Evolutionary conservation across 2,113 vertebrate species (phyloP), one percentile per base, ranked within the genome.

Genomic region (Aphyosemion australe): DNA sequence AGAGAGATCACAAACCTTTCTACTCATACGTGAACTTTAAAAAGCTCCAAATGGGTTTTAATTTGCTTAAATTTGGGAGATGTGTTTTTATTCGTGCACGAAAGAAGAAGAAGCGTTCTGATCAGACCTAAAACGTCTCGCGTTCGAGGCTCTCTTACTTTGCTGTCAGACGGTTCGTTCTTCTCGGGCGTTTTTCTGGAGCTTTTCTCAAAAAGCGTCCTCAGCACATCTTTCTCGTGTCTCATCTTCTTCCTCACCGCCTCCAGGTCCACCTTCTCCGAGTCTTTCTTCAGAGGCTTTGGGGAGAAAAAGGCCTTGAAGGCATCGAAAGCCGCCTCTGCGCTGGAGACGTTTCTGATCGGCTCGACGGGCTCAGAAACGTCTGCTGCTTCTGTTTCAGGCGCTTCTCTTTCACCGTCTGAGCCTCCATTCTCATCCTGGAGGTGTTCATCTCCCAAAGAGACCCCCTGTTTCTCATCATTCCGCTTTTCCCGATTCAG

Each of bases 241-340:
- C 88, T 93, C 63, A 95, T 94, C 88, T 90, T 96, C 80, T 84
- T 94, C 84, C 95, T 96, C 55, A 95, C 66, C 15, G 93, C 92
- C 52, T 95, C 94, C 51, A 95, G 85, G 66, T 96, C 95, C 20
- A 90, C 82, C 49, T 88, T 70, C 59, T 96, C 93, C 1, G 90
- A 92, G 63, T 93, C 93, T 71, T 89, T 96, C 86, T 90, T 97
- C 31, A 94, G 79, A 82, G 94, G 92, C 46, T 93, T 93, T 9
- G 90, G 87, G 0, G 92, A 94, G 70, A 99, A 99, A 47, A 99
- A 94, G 51, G 96, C 94, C 85, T 95, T 98, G 71, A 98, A 94
- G n/a, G 93, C 94, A 15, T 95, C 95, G 45, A 99, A 88, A 3
- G 96, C 94, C 2, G 94, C 93, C 69, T 99, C 97, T 13, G 94